phyloP scores from a whole-genome alignment of 2,797 vertebrate genomes.

The Notolepis coatsorum region DNA sequence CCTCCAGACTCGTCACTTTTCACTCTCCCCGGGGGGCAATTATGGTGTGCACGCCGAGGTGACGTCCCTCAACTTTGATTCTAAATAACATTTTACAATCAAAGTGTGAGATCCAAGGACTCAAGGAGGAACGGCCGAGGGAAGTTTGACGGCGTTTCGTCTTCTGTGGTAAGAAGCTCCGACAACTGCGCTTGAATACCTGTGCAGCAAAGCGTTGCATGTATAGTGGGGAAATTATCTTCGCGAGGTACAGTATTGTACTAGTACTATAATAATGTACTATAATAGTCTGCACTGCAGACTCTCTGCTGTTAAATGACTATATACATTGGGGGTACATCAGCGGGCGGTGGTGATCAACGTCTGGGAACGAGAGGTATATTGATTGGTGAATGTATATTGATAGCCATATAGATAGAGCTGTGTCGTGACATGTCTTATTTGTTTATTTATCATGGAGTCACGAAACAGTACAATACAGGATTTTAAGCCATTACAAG shows the following conservation, averaged over 20 bases:
- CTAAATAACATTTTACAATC: slow-evolving; percentile 46
- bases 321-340: slow-evolving; percentile 14
- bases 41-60: slow-evolving; percentile 56
- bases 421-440: slow-evolving; percentile 31
- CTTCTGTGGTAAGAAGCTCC: slow-evolving; percentile 71
- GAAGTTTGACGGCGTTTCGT: slow-evolving; percentile 70
- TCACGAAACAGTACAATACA: slow-evolving; percentile 54
- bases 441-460: slow-evolving; percentile 43
- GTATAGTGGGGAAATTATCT: slow-evolving; percentile 35
- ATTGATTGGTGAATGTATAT: slow-evolving; percentile 5
- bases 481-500: slow-evolving; percentile 36
- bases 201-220: slow-evolving; percentile 51
- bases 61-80: slow-evolving; percentile 59
- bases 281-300: not conserved
- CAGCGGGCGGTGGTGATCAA: slow-evolving; percentile 25
- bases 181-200: slow-evolving; percentile 39
- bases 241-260: slow-evolving; percentile 24
- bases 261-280: not conserved
- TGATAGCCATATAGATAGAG: not conserved
- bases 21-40: slow-evolving; percentile 50
- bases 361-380: slow-evolving; percentile 24
- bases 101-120: slow-evolving; percentile 53
- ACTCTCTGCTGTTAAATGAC: slow-evolving; percentile 34
- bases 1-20: slow-evolving; percentile 29
- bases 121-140: slow-evolving; percentile 38